Base-by-base conservation (phyloP, 2,888 invertebrate genomes). In the Agonopterix subpropinquella region DNA sequence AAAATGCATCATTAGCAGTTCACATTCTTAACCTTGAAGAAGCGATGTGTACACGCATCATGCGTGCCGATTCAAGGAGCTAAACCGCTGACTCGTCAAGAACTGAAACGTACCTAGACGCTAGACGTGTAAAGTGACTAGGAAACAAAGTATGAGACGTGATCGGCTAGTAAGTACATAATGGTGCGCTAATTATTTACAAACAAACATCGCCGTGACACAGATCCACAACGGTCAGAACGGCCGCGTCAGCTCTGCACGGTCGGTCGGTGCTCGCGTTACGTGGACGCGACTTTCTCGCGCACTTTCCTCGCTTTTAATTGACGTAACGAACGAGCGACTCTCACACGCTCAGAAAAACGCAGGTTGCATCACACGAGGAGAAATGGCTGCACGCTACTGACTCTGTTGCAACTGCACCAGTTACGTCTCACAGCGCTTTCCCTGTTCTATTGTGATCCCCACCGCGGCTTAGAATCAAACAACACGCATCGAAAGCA, bases 381-480 rank as follows among this genome's bases (percentile, higher is more conserved):
- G 83, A 85, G 85, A 86, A 87, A 86, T 86, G 80, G 75, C 72
- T 83, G 86, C 85, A 84, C 81, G 83, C 82, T 62, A 81, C 74
- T 70, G 65, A 69, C 64, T 72, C 73, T 75, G 70, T 79, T 81
- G 82, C 82, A 78, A 79, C 73, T 84, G 83, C 80, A 82, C 73
- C 58, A 73, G 74, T 80, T 81, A 80, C 75, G 77, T 70, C 66
- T 70, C 62, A 57, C 64, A 57, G 56, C 71, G 76, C 83, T 85
- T 85, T 85, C 84, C 70, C 80, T 67, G 73, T 60, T 73, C 73
- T 61, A 81, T 81, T 80, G 81, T 82, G 63, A 65, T 70, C 74
- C 77, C 70, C 74, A 65, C 55, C 54, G 47, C 46, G 50, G 46
- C 47, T 28, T 28, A 28, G 28, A 28, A 28, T 28, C 52, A 51